Evolutionary conservation across 2,888 invertebrate genomes (phyloP).

Genomic region (Lissonota sp.): DNA sequence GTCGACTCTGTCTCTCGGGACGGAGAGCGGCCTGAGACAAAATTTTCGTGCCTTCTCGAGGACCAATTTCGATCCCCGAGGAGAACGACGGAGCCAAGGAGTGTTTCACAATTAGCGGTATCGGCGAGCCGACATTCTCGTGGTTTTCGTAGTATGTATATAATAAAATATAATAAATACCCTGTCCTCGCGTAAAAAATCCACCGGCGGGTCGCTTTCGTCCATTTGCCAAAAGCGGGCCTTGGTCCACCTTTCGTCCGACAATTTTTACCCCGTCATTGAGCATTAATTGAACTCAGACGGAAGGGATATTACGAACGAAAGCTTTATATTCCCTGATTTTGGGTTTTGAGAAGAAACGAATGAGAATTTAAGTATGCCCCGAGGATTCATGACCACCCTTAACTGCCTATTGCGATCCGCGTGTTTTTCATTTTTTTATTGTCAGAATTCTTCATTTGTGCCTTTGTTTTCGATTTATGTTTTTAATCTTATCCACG

Average conservation of each 20-base stretch:
- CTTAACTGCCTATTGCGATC: conserved; percentile 1
- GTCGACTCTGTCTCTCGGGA: neutral
- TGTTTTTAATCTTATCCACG: no score
- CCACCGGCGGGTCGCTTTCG: conserved; percentile 38
- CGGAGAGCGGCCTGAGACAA: conserved; percentile 14
- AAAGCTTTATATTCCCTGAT: conserved; percentile 13
- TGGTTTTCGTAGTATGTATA: conserved; percentile 15
- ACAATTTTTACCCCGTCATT: conserved; percentile 72
- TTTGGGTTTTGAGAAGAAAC: conserved; percentile 18
- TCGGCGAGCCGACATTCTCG: conserved; percentile 62
- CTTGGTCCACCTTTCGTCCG: neutral
- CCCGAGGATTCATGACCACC: neutral
- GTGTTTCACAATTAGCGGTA: conserved; percentile 79
- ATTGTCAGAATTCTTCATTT: no score
- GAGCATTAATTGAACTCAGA: conserved; percentile 77
- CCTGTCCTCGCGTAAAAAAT: neutral
- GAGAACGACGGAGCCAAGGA: conserved; percentile 60
- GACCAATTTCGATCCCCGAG: conserved; percentile 13
- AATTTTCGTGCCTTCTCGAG: conserved; percentile 31
- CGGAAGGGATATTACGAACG: conserved; percentile 71
- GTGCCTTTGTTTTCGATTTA: no score
- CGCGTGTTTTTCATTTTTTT: no score
- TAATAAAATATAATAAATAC: neutral
- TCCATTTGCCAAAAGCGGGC: conserved; percentile 26
- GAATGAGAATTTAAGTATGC: conserved; percentile 35